These are phyloP conservation scores for Pachydiplax longipennis DNA, from an alignment of 2,888 invertebrate species.

Conservation along the genomic window DNA sequence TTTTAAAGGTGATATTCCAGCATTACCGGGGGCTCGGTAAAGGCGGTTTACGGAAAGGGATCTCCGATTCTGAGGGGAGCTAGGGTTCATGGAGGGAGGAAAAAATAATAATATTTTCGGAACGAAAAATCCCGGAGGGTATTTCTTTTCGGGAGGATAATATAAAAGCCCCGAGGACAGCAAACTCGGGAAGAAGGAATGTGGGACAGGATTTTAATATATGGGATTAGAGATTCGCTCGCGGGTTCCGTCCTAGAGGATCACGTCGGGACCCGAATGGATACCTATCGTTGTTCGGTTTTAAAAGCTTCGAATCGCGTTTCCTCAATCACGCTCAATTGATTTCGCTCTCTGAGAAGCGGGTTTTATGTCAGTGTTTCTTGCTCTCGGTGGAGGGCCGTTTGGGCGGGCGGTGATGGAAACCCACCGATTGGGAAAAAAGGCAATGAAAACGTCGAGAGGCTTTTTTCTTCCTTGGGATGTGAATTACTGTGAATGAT, in stretches of 20 bases:
- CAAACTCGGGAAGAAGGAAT: not conserved
- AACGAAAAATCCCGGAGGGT: not conserved
- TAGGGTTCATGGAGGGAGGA: not conserved
- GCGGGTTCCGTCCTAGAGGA: not conserved
- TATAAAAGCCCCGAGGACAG: not conserved
- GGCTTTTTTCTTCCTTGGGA: not conserved
- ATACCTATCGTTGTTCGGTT: not conserved
- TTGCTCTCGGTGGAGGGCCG: not conserved
- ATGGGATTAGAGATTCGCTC: not conserved
- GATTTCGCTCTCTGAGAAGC: not conserved
- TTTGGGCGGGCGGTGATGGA: not conserved
- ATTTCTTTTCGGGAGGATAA: not conserved
- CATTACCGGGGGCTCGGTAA: not conserved
- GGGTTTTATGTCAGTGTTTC: not conserved
- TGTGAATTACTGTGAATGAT: too few species aligned
- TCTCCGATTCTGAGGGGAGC: not conserved
- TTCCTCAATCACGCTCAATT: not conserved
- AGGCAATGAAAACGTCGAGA: not conserved
- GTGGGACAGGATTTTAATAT: not conserved
- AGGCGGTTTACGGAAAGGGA: not conserved
- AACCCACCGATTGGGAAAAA: not conserved
- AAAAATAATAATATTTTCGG: not conserved
- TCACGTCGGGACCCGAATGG: not conserved
- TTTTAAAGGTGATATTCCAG: not conserved
- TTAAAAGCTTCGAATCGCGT: not conserved